A percentile compares a stretch with the other conserved stretches of the same genome.
Evolutionary conservation across 2,888 invertebrate species (phyloP).

Genomic region (Lagria hirta): DNA sequence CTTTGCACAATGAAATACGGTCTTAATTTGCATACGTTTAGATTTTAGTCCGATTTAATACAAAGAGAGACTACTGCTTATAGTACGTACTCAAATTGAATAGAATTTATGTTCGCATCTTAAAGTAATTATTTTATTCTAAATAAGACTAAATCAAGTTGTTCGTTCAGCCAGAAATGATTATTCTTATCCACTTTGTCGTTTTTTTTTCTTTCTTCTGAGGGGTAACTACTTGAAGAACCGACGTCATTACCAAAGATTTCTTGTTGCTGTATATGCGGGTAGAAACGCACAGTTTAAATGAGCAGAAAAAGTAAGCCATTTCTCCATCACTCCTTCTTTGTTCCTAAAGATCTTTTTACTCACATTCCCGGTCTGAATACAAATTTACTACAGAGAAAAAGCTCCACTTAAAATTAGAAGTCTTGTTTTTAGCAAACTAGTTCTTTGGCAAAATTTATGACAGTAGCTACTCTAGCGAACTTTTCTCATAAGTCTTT

Average conservation of each 20-base stretch:
- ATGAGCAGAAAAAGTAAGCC: slow-evolving; percentile 28
- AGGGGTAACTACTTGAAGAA: not conserved
- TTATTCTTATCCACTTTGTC: no score
- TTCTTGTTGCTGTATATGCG: slow-evolving; percentile 26
- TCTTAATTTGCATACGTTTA: slow-evolving; percentile 31
- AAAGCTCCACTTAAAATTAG: slow-evolving; percentile 26
- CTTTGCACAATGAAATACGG: slow-evolving; percentile 28
- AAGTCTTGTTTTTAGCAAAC: slow-evolving; percentile 24
- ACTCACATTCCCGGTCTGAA: slow-evolving; percentile 25
- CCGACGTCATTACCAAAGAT: slow-evolving; percentile 21
- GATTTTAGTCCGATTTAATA: slow-evolving; percentile 28
- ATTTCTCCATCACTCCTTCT: slow-evolving; percentile 25
- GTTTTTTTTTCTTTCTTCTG: no score
- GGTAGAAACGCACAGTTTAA: slow-evolving; percentile 24
- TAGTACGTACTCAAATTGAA: slow-evolving; percentile 18
- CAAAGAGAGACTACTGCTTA: slow-evolving; percentile 25
- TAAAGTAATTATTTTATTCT: no score
- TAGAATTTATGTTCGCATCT: slow-evolving; percentile 16
- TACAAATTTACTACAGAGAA: slow-evolving; percentile 23
- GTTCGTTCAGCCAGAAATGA: no score
- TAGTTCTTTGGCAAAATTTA: slow-evolving; percentile 25
- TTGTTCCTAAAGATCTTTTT: slow-evolving; percentile 29
- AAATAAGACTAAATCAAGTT: no score
- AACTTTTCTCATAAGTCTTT: slow-evolving; percentile 26
- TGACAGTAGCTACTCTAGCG: no score